Evolutionary conservation across 2,113 vertebrate genomes (phyloP).

Genomic region (Lonchura striata): DNA sequence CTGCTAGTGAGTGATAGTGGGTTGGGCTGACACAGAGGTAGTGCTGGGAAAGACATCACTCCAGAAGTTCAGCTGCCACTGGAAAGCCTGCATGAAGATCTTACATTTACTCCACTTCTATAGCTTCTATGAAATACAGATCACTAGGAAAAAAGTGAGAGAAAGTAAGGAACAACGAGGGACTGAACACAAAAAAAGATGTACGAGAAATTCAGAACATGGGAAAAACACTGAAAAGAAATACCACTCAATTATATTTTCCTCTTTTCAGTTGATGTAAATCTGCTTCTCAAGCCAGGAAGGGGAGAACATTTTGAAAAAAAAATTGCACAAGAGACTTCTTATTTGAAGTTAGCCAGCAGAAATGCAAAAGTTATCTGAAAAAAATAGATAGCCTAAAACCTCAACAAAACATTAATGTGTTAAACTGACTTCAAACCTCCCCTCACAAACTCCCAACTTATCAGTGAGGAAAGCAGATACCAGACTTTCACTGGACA

Average conservation of each 20-base stretch:
- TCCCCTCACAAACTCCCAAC: neutral
- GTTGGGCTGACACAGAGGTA: neutral
- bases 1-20: neutral
- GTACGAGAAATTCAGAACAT: neutral
- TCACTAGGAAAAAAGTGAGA: neutral
- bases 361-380: neutral
- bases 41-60: neutral
- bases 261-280: neutral
- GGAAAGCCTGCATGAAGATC: neutral
- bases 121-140: neutral
- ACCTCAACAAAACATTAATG: neutral
- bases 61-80: neutral
- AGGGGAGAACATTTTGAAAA: neutral
- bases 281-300: neutral
- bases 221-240: neutral
- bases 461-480: neutral
- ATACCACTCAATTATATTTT: neutral
- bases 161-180: neutral
- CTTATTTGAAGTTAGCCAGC: neutral
- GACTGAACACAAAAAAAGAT: neutral
- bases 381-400: neutral
- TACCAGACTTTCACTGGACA: neutral
- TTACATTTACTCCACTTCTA: neutral
- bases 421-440: neutral
- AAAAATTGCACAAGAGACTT: neutral